These are phyloP conservation scores for Chaetodon auriga DNA, from an alignment of 2,113 vertebrate species.

Conservation along the genomic window DNA sequence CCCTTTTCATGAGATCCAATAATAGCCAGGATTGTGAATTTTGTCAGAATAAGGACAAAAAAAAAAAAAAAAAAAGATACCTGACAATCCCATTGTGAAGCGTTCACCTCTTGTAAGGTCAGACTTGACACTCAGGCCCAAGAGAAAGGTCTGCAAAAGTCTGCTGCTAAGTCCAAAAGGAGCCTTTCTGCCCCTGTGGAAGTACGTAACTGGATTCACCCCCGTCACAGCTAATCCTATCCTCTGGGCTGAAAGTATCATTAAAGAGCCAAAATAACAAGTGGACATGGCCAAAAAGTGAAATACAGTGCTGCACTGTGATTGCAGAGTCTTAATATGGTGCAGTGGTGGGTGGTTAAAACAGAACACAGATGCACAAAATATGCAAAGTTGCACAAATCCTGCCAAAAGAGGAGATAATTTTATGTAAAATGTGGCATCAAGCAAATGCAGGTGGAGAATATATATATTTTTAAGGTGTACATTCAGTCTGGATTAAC, in stretches of 20 bases:
- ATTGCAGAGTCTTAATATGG: conserved; percentile 26
- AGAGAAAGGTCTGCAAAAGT: conserved; percentile 21
- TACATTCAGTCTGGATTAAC: conserved; percentile 43
- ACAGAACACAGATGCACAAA: not conserved
- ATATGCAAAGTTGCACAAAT: conserved; percentile 1
- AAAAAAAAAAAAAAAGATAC: not conserved
- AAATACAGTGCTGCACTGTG: conserved; percentile 33
- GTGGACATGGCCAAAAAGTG: conserved; percentile 45
- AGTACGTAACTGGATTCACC: conserved; percentile 61
- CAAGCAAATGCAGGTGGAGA: conserved; percentile 11
- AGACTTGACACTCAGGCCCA: conserved; percentile 3
- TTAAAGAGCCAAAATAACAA: conserved; percentile 64
- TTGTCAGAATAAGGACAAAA: not conserved
- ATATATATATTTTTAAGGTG: conserved; percentile 9
- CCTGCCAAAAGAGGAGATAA: not conserved
- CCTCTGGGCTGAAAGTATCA: conserved; percentile 52
- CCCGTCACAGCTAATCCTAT: conserved; percentile 50
- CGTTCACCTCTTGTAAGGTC: conserved; percentile 31
- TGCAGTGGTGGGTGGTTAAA: conserved; percentile 23
- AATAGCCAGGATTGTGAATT: conserved; percentile 8
- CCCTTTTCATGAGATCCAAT: conserved; percentile 2
- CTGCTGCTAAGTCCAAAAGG: conserved; percentile 31
- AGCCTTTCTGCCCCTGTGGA: conserved; percentile 43
- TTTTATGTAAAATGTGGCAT: not conserved
- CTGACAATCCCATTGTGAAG: conserved; percentile 30